Conservation (phyloP, 1,140 invertebrate genomes). For the Plodia interpunctella region DNA sequence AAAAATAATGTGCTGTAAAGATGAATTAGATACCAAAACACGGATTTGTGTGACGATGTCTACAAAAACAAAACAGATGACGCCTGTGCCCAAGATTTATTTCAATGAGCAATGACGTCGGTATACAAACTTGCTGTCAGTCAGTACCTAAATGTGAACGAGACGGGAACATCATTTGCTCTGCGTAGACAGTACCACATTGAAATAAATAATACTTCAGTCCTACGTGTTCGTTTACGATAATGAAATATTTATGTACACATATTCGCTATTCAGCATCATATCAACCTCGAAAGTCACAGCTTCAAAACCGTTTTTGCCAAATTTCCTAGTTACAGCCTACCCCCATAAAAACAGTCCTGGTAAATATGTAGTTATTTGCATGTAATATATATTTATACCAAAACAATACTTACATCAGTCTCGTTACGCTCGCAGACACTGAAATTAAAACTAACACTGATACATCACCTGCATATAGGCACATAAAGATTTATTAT, state of each 20-base stretch:
- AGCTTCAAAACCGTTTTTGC: too few species aligned
- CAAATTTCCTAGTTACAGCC: too few species aligned
- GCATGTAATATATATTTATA: neutral
- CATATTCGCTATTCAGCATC: neutral
- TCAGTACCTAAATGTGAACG: too few species aligned
- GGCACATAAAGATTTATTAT: neutral
- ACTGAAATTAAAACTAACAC: neutral
- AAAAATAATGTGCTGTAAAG: slow-evolving; percentile 4
- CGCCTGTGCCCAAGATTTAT: neutral
- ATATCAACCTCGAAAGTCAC: too few species aligned
- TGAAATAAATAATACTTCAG: too few species aligned
- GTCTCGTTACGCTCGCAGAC: neutral
- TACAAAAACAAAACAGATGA: neutral
- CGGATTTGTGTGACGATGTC: neutral
- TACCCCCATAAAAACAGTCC: too few species aligned
- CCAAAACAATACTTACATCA: neutral
- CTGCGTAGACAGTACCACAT: too few species aligned
- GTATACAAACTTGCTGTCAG: neutral
- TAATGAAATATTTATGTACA: too few species aligned
- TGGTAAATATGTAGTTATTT: too few species aligned
- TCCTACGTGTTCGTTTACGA: too few species aligned
- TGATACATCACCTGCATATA: neutral
- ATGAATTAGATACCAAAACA: slow-evolving; percentile 1
- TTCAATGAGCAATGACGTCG: neutral
- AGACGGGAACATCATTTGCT: too few species aligned